phyloP scores from a whole-genome alignment of 2,113 vertebrate species.

The Catharus bicknelli region DNA sequence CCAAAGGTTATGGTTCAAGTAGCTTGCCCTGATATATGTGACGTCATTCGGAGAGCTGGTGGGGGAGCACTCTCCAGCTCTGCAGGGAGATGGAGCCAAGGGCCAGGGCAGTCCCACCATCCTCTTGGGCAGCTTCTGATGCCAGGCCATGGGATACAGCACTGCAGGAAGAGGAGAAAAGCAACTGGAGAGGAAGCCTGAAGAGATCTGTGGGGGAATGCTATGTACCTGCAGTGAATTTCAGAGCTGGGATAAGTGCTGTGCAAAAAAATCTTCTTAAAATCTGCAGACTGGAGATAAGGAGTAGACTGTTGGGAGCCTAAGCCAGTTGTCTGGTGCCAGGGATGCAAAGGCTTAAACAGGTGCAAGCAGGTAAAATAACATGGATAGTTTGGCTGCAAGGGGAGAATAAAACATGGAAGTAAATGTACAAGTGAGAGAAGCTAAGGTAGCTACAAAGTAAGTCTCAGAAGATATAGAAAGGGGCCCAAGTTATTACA shows the following conservation, averaged over 20 bases:
- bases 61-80: neutral
- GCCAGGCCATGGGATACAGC: fast-evolving
- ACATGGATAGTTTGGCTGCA: neutral
- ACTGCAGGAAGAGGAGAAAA: neutral
- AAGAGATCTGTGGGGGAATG: neutral
- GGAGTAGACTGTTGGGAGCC: neutral
- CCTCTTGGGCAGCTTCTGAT: neutral
- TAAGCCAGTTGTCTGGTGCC: neutral
- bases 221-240: neutral
- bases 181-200: neutral
- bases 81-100: neutral
- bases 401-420: neutral
- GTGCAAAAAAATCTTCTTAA: neutral
- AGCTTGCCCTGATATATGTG: neutral
- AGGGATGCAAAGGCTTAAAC: neutral
- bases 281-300: neutral
- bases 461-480: neutral
- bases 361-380: neutral
- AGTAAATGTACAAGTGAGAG: neutral
- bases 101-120: neutral
- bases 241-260: neutral
- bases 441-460: neutral
- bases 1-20: constrained; percentile 9
- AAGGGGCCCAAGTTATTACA: fast-evolving
- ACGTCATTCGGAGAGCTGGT: neutral